Conservation (phyloP, 2,888 invertebrate genomes). For the Protonemura montana region DNA sequence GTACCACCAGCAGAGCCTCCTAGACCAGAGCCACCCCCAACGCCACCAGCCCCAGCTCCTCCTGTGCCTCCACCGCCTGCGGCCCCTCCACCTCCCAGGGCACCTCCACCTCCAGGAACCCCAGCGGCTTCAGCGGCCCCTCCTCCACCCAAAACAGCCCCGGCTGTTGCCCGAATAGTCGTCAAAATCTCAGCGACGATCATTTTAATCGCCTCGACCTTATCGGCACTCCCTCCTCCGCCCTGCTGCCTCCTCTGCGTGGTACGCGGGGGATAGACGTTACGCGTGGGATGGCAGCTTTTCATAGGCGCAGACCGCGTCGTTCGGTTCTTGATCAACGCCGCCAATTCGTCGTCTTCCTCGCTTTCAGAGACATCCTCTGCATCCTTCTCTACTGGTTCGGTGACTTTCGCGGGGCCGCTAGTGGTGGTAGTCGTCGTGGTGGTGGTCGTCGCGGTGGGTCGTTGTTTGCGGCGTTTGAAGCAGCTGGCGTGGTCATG, state of each 20-base stretch:
- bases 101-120: background rate
- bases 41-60: background rate
- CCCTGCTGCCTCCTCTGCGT: background rate
- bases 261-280: background rate
- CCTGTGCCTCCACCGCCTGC: background rate
- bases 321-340: background rate
- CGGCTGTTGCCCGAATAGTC: background rate
- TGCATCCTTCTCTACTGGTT: background rate
- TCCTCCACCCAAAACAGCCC: background rate
- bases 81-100: background rate
- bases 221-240: background rate
- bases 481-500: background rate
- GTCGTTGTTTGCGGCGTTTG: background rate
- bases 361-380: background rate
- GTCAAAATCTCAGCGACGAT: background rate
- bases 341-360: background rate
- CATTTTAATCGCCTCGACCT: background rate
- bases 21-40: background rate
- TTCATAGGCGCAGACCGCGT: background rate
- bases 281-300: background rate
- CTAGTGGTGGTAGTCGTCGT: background rate
- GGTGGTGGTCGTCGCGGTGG: background rate
- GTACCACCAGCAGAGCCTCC: too few species aligned
- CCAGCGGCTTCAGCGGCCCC: background rate
- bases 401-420: background rate